Evolutionary conservation across 2,888 invertebrate species (phyloP).

Genomic region (Drosophila cognata): DNA sequence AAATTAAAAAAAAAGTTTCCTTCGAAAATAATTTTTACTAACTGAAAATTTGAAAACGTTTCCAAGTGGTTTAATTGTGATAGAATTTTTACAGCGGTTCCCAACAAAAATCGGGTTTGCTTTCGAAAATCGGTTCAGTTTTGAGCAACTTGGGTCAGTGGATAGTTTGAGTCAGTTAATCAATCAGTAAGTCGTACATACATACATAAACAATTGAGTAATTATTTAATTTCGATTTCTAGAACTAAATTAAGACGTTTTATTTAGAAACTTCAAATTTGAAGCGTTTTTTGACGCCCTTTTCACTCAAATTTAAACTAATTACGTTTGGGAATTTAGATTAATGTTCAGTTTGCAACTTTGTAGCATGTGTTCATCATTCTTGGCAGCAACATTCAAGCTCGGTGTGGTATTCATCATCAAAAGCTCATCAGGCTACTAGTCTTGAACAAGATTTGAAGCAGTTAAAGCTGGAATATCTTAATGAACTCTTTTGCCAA

Average conservation of each 20-base stretch:
- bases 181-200: background rate
- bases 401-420: conserved; percentile 27
- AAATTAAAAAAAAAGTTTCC: background rate
- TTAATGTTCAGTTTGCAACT: conserved; percentile 25
- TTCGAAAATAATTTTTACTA: too few relatives aligned
- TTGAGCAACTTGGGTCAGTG: too few relatives aligned
- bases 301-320: conserved; percentile 15
- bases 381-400: background rate
- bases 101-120: too few relatives aligned
- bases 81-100: too few relatives aligned
- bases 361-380: conserved; percentile 26
- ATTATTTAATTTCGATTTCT: background rate
- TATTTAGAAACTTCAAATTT: background rate
- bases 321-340: conserved; percentile 20
- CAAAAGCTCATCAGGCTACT: conserved; percentile 65
- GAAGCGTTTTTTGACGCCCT: background rate
- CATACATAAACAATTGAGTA: background rate
- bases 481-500: conserved; percentile 31
- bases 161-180: too few relatives aligned
- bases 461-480: conserved; percentile 22
- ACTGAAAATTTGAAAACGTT: too few relatives aligned
- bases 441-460: conserved; percentile 30
- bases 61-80: too few relatives aligned
- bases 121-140: too few relatives aligned
- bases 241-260: background rate